Evolutionary conservation across 1,140 invertebrate genomes (phyloP).

Genomic region (Drosophila bifasciata): DNA sequence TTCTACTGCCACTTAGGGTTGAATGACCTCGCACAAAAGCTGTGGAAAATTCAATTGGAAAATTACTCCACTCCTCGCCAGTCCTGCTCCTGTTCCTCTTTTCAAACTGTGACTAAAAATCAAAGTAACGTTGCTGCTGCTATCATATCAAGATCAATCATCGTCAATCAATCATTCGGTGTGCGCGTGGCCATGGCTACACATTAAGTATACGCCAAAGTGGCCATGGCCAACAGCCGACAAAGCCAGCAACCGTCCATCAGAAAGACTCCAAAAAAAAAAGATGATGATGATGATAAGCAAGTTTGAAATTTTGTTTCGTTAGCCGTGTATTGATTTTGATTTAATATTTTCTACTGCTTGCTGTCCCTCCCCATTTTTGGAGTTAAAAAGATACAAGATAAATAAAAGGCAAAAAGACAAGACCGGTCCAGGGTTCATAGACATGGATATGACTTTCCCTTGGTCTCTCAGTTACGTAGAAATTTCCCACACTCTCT

Average conservation of each 20-base stretch:
- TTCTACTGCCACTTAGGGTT: too few relatives aligned
- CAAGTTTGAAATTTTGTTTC: conserved; percentile 64
- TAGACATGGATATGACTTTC: conserved; percentile 42
- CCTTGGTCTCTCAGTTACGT: conserved; percentile 26
- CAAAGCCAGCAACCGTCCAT: conserved; percentile 36
- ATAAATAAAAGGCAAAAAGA: conserved; percentile 62
- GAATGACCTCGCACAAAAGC: conserved; percentile 12
- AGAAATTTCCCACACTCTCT: conserved; percentile 16
- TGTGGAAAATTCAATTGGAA: conserved; percentile 23
- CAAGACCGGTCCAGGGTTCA: conserved; percentile 28
- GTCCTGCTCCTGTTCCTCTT: too few relatives aligned
- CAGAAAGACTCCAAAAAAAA: conserved; percentile 1
- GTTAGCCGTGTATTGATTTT: conserved; percentile 67
- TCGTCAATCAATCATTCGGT: conserved; percentile 69
- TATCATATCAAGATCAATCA: conserved; percentile 53
- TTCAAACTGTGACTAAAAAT: conserved; percentile 56
- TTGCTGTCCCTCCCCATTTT: background rate
- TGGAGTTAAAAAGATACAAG: conserved; percentile 48
- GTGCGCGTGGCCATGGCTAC: conserved; percentile 34
- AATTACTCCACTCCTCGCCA: background rate
- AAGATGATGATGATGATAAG: conserved; percentile 45
- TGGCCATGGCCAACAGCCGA: conserved; percentile 35
- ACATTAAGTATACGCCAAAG: conserved; percentile 68
- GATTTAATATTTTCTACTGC: conserved; percentile 30
- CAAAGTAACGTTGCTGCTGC: conserved; percentile 45